phyloP scores from a whole-genome alignment of 2,888 invertebrate genomes.

The Nemapogon koenigi region DNA sequence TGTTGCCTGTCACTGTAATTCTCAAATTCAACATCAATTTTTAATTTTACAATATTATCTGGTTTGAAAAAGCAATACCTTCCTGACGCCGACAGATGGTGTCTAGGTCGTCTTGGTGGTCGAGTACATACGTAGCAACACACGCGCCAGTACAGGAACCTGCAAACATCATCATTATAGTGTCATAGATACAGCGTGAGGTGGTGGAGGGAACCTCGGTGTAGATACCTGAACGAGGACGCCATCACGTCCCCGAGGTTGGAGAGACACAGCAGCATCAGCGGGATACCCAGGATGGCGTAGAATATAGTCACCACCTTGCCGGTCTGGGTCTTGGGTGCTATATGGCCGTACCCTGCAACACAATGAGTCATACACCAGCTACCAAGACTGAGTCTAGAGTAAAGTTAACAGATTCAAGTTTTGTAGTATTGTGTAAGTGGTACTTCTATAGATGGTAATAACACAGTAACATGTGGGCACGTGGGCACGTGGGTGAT shows the following conservation, averaged over 20 bases:
- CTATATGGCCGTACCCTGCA: conserved; percentile 93
- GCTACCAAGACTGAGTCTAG: not conserved
- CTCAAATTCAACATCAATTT: no score
- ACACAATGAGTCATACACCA: conserved; percentile 15
- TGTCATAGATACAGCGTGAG: not conserved
- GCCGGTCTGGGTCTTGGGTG: conserved; percentile 91
- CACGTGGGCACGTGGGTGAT: no score
- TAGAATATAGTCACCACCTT: conserved; percentile 96
- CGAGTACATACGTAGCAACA: conserved; percentile 91
- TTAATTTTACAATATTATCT: no score
- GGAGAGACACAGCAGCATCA: conserved; percentile 93
- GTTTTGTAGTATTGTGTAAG: no score
- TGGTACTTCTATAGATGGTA: no score
- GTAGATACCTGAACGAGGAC: conserved; percentile 77
- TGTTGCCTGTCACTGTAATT: no score
- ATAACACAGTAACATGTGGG: no score
- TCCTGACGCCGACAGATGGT: no score
- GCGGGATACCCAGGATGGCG: conserved; percentile 92
- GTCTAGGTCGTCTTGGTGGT: conserved; percentile 65
- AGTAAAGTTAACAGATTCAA: no score
- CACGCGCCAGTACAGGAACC: conserved; percentile 91
- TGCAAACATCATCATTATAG: conserved; percentile 23
- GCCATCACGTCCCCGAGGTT: conserved; percentile 96
- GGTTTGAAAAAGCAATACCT: no score
- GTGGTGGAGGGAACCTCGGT: not conserved